phyloP scores from a whole-genome alignment of 2,888 invertebrate species.

The Plagiodera versicolora region DNA sequence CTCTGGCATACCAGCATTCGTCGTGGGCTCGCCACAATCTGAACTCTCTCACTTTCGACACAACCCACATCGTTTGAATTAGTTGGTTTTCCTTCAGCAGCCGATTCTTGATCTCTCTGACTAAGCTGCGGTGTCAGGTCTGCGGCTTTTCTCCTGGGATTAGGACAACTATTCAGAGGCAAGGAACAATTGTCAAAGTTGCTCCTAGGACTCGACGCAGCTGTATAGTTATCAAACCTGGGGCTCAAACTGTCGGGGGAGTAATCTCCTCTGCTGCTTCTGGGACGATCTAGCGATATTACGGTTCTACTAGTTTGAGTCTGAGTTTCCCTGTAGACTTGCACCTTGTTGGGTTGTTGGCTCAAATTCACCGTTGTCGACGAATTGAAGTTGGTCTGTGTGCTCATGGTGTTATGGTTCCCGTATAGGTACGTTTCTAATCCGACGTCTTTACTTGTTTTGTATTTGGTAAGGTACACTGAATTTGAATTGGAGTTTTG shows the following conservation, averaged over 20 bases:
- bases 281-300: slow-evolving; percentile 53
- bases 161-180: background rate
- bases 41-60: too few species aligned
- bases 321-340: slow-evolving; percentile 35
- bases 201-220: background rate
- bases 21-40: too few species aligned
- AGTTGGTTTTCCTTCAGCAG: too few species aligned
- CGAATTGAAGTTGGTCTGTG: slow-evolving; percentile 30
- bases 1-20: background rate
- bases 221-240: slow-evolving; percentile 18
- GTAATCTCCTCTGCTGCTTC: slow-evolving; percentile 37
- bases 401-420: slow-evolving; percentile 6
- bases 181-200: background rate
- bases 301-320: slow-evolving; percentile 65
- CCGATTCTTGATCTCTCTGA: too few species aligned
- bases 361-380: slow-evolving; percentile 16
- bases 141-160: background rate
- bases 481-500: slow-evolving; percentile 25
- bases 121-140: too few species aligned
- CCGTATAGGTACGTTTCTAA: slow-evolving; percentile 15
- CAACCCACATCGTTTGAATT: too few species aligned
- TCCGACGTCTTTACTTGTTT: slow-evolving; percentile 17
- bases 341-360: slow-evolving; percentile 17
- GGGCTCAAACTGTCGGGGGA: slow-evolving; percentile 50
- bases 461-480: slow-evolving; percentile 28